Evolutionary conservation across 1,140 invertebrate genomes (phyloP).

Genomic region (Proctacanthus coquilletti): DNA sequence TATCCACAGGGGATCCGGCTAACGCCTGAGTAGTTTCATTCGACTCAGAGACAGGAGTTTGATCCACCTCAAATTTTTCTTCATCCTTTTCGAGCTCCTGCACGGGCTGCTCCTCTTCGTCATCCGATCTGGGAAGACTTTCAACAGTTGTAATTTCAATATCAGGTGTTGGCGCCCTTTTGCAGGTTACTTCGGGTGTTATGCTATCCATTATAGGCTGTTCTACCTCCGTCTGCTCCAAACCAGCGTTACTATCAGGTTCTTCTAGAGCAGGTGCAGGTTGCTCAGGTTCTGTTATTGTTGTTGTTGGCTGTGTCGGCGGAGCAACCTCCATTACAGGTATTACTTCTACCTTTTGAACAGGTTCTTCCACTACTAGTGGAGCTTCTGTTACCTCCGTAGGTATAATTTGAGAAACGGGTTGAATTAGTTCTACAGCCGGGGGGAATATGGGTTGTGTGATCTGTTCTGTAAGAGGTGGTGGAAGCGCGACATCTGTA

Average conservation of each 20-base stretch:
- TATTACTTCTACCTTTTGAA: slow-evolving; percentile 14
- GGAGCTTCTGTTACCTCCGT: slow-evolving; percentile 1
- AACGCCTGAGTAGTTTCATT: slow-evolving; percentile 10
- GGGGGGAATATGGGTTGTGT: too few species aligned
- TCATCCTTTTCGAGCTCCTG: neutral
- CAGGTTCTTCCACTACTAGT: slow-evolving; percentile 1
- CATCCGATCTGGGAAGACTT: slow-evolving; percentile 24
- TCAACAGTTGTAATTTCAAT: slow-evolving; percentile 28
- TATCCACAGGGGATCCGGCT: slow-evolving; percentile 6
- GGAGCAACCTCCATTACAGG: slow-evolving; percentile 21
- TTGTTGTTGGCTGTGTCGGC: slow-evolving; percentile 25
- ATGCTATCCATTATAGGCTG: slow-evolving; percentile 10
- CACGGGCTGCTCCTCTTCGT: slow-evolving; percentile 22
- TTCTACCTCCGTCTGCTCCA: neutral
- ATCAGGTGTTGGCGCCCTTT: slow-evolving; percentile 23
- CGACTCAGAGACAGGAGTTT: slow-evolving; percentile 20
- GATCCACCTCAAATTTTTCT: slow-evolving; percentile 7
- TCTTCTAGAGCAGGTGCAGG: slow-evolving; percentile 10
- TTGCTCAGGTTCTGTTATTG: slow-evolving; percentile 24
- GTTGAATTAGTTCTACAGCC: neutral
- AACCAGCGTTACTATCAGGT: neutral
- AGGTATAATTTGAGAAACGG: neutral
- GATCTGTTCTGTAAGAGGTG: neutral
- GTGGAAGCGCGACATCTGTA: too few species aligned
- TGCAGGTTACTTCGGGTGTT: slow-evolving; percentile 11